These are phyloP conservation scores for Empidonax alnorum DNA, from an alignment of 2,113 vertebrate species.

Conservation along the genomic window DNA sequence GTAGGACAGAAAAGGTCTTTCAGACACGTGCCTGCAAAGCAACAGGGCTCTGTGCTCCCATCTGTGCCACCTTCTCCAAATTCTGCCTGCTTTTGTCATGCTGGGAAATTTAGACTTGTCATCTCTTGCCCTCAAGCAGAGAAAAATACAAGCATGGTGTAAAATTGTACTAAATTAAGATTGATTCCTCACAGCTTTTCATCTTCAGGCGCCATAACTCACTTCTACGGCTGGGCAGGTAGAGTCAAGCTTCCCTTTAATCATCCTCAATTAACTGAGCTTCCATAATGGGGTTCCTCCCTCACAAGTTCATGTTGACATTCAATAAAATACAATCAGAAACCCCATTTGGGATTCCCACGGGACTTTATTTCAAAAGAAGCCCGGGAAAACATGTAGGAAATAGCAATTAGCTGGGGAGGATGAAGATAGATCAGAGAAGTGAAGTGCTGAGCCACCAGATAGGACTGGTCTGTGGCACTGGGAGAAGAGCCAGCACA, in stretches of 20 bases:
- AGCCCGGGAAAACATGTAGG: neutral
- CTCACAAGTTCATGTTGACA: neutral
- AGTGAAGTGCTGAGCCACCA: neutral
- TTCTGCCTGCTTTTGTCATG: neutral
- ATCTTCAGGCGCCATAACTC: neutral
- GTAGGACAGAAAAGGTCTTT: neutral
- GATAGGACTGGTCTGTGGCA: neutral
- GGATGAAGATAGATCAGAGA: neutral
- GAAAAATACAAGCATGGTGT: neutral
- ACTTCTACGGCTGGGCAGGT: neutral
- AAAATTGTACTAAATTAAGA: neutral
- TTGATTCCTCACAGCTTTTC: neutral
- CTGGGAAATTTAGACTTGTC: neutral
- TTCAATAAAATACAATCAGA: neutral
- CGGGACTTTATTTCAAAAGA: neutral
- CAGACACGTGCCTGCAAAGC: neutral
- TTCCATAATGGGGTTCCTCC: neutral
- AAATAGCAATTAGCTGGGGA: neutral
- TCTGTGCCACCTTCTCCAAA: neutral
- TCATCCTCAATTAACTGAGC: neutral
- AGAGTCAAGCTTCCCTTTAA: conserved; percentile 3
- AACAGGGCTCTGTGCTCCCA: neutral
- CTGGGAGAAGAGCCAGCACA: neutral
- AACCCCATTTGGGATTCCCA: neutral
- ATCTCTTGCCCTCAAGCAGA: neutral